Percentiles rank a stretch among this genome's conserved stretches.
Evolutionary conservation across 1,140 invertebrate species (phyloP).

Genomic region (Sitodiplosis mosellana): DNA sequence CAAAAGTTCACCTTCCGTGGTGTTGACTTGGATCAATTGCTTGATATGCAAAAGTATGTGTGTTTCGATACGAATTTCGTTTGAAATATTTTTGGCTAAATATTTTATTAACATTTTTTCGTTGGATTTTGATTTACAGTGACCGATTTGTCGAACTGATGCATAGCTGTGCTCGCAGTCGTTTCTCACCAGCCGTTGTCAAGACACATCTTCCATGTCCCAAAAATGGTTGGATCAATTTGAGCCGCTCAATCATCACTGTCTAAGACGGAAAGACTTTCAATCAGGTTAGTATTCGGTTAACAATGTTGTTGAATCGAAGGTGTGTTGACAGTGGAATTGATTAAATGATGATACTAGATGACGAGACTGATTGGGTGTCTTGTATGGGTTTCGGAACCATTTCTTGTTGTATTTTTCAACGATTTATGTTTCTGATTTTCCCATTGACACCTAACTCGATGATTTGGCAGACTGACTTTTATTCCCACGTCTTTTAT

Average conservation of each 20-base stretch:
- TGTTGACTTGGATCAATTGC: conserved; percentile 94
- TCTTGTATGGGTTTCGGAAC: not conserved
- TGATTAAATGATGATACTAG: conserved; percentile 3
- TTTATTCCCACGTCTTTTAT: not conserved
- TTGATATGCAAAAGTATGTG: conserved; percentile 93
- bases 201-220: conserved; percentile 95
- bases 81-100: not conserved
- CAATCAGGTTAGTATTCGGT: conserved; percentile 54
- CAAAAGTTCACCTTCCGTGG: conserved; percentile 28
- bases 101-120: not conserved
- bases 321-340: not conserved
- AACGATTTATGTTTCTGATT: not conserved
- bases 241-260: conserved; percentile 98
- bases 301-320: not conserved
- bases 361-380: conserved; percentile 4
- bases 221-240: conserved; percentile 99
- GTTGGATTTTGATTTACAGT: conserved; percentile 34
- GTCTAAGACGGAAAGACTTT: conserved; percentile 99
- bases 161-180: conserved; percentile 76
- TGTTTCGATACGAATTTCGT: no score
- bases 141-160: conserved; percentile 93
- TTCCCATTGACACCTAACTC: not conserved
- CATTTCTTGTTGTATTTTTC: not conserved
- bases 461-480: not conserved
- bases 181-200: conserved; percentile 90